Percentiles rank a stretch among this genome's conserved stretches.
Evolutionary conservation across 2,888 invertebrate genomes (phyloP).

Genomic region (Fissipunctia ypsillon): DNA sequence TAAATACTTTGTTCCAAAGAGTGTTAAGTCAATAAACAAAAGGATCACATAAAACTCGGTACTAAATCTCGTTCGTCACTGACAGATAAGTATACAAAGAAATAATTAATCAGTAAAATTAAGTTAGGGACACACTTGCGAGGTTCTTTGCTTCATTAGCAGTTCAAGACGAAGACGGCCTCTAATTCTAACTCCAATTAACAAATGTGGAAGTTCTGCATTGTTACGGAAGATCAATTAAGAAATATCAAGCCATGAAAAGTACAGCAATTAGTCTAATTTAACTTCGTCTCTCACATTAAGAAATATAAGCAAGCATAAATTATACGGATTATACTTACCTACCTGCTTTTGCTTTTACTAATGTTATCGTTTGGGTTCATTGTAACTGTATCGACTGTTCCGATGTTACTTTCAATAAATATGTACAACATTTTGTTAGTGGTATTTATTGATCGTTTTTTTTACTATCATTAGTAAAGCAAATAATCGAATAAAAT

Average conservation of each 20-base stretch:
- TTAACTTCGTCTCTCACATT: slow-evolving; percentile 65
- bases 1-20: slow-evolving; percentile 8
- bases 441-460: not conserved
- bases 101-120: slow-evolving; percentile 59
- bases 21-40: slow-evolving; percentile 45
- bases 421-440: not conserved
- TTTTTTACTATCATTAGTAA: too few species aligned
- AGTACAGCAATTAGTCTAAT: slow-evolving; percentile 77
- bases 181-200: slow-evolving; percentile 79
- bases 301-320: slow-evolving; percentile 41
- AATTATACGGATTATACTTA: slow-evolving; percentile 30
- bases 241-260: slow-evolving; percentile 74
- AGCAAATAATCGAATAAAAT: too few species aligned
- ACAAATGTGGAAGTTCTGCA: slow-evolving; percentile 79
- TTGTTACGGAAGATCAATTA: slow-evolving; percentile 79
- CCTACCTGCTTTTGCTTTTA: not conserved
- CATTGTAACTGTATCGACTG: not conserved
- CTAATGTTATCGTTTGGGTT: not conserved
- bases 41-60: slow-evolving; percentile 22
- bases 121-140: slow-evolving; percentile 59
- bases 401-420: not conserved
- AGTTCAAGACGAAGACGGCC: slow-evolving; percentile 68
- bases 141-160: slow-evolving; percentile 65
- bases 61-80: slow-evolving; percentile 29
- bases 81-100: slow-evolving; percentile 48